phyloP scores from a whole-genome alignment of 2,113 vertebrate genomes.

The Okapia johnstoni region DNA sequence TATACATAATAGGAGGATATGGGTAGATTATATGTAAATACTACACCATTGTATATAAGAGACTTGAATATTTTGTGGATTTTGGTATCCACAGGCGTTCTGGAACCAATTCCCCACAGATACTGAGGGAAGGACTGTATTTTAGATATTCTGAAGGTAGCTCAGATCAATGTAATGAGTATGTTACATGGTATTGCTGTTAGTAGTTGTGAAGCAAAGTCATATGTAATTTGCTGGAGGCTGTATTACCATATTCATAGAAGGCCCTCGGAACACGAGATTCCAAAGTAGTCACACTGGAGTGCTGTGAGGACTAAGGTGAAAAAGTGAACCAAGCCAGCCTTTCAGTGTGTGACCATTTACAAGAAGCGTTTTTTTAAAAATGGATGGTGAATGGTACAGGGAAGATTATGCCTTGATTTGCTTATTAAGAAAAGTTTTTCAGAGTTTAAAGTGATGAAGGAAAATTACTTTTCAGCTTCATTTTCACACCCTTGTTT shows the following conservation, averaged over 20 bases:
- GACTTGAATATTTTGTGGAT: not conserved
- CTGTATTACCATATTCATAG: not conserved
- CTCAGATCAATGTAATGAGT: not conserved
- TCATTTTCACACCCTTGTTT: not conserved
- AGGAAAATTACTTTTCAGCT: conserved; percentile 24
- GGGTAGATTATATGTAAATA: not conserved
- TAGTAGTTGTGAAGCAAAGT: not conserved
- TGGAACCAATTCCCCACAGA: not conserved
- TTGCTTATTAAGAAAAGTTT: not conserved
- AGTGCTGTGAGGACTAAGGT: not conserved
- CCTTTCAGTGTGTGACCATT: not conserved
- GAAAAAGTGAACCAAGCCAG: conserved; percentile 13
- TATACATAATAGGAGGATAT: not conserved
- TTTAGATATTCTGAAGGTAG: not conserved
- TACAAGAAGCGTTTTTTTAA: not conserved
- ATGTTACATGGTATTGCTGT: not conserved
- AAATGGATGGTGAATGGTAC: not conserved
- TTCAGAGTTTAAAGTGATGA: not conserved
- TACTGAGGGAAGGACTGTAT: not conserved
- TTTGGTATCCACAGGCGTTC: not conserved
- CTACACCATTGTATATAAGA: not conserved
- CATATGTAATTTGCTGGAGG: not conserved
- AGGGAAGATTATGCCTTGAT: conserved; percentile 8
- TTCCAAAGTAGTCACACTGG: not conserved
- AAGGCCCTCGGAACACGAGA: not conserved